Evolutionary conservation across 2,113 vertebrate genomes (phyloP).

Genomic region (Hippocampus comes): DNA sequence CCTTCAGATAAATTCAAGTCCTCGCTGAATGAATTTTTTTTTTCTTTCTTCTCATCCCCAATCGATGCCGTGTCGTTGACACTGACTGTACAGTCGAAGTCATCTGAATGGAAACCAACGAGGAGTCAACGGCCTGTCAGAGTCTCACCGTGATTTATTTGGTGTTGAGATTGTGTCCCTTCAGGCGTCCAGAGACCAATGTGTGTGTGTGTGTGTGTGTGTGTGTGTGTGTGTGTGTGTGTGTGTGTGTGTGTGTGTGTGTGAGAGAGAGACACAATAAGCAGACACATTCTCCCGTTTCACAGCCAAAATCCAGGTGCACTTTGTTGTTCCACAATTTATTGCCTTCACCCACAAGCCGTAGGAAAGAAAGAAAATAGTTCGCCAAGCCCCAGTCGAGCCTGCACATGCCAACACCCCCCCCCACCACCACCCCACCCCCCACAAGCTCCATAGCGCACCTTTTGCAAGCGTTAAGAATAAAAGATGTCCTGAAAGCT

Average conservation of each 20-base stretch:
- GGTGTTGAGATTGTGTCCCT: slow-evolving; percentile 58
- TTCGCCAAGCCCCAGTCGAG: slow-evolving; percentile 46
- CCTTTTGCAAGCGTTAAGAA: slow-evolving; percentile 13
- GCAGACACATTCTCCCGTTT: slow-evolving; percentile 32
- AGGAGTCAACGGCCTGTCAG: slow-evolving; percentile 59
- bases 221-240: background rate
- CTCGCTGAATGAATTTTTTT: background rate
- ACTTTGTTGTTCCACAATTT: slow-evolving; percentile 64
- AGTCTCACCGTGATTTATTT: slow-evolving; percentile 66
- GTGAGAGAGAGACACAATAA: too few relatives aligned
- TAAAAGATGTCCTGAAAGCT: slow-evolving; percentile 2
- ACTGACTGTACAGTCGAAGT: slow-evolving; percentile 13
- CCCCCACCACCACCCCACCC: background rate
- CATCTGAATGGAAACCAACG: slow-evolving; percentile 45
- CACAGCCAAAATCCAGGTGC: slow-evolving; percentile 60
- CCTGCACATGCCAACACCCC: slow-evolving; percentile 51
- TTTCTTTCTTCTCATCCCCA: slow-evolving; percentile 13
- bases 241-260: too few relatives aligned
- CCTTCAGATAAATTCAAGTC: background rate
- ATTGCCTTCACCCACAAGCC: slow-evolving; percentile 52
- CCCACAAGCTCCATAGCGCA: slow-evolving; percentile 1
- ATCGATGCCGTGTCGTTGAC: slow-evolving; percentile 11
- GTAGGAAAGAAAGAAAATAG: slow-evolving; percentile 51
- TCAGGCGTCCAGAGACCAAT: slow-evolving; percentile 49
- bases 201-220: slow-evolving; percentile 5